Conservation (phyloP, 35 echinoderm and acorn worm species). For the Antedon bifida region DNA sequence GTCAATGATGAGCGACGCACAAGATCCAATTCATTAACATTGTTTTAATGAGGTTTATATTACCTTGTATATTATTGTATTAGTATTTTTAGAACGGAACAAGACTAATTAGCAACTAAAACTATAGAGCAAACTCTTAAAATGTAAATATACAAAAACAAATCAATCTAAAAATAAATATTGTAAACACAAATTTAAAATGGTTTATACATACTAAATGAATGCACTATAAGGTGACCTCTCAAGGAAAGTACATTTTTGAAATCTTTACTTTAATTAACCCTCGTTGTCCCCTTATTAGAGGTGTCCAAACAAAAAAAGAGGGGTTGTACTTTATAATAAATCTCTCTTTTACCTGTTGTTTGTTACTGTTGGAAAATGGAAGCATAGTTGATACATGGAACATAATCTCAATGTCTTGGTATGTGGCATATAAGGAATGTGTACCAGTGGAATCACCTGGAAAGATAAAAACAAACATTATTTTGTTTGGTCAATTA, state of each 20-base stretch:
- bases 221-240: too few relatives aligned
- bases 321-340: neutral
- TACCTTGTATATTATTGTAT: neutral
- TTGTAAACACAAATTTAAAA: too few relatives aligned
- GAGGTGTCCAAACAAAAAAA: too few relatives aligned
- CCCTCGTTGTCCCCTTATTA: too few relatives aligned
- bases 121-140: too few relatives aligned
- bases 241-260: too few relatives aligned
- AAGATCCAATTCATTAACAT: neutral
- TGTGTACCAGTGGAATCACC: constrained; percentile 91
- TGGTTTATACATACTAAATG: too few relatives aligned
- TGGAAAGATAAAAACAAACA: constrained; percentile 14
- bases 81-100: neutral
- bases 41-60: neutral
- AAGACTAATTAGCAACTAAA: neutral
- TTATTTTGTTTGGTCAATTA: too few relatives aligned
- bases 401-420: constrained; percentile 91
- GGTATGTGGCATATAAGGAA: constrained; percentile 80
- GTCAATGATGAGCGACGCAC: too few relatives aligned
- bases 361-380: constrained; percentile 72
- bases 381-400: constrained; percentile 97
- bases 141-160: too few relatives aligned
- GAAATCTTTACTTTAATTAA: too few relatives aligned
- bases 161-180: too few relatives aligned
- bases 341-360: constrained; percentile 24